These are phyloP conservation scores for Lamprotornis superbus DNA, from an alignment of 2,113 vertebrate species.

Conservation along the genomic window DNA sequence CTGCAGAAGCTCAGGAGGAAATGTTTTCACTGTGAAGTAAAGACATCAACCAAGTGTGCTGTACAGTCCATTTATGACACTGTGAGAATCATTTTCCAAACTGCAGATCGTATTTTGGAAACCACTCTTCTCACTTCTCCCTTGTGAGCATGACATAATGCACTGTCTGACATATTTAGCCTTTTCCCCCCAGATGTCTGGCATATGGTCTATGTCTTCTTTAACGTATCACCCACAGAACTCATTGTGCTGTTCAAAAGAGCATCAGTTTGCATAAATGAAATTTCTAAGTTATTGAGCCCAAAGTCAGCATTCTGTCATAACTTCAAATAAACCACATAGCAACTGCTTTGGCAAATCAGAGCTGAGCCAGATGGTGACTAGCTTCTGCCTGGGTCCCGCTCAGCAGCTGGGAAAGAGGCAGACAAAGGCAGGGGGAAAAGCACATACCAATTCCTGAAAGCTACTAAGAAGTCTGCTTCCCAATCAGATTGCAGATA, in stretches of 20 bases:
- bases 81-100: slow-evolving; percentile 18
- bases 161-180: slow-evolving; percentile 13
- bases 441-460: not conserved
- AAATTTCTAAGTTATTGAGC: slow-evolving; percentile 17
- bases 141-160: slow-evolving; percentile 43
- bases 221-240: not conserved
- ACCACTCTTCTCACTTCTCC: not conserved
- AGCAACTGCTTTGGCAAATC: slow-evolving; percentile 50
- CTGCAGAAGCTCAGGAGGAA: slow-evolving; percentile 2
- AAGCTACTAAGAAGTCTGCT: not conserved
- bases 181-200: slow-evolving; percentile 49
- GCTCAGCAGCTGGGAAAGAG: not conserved
- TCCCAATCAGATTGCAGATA: not conserved
- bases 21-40: slow-evolving; percentile 28
- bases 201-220: slow-evolving; percentile 44
- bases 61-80: slow-evolving; percentile 10
- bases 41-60: not conserved
- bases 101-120: slow-evolving; percentile 8
- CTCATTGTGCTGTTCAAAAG: not conserved
- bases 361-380: not conserved
- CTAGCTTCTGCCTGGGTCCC: not conserved
- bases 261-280: slow-evolving; percentile 11
- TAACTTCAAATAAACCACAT: slow-evolving; percentile 52
- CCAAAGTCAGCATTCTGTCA: slow-evolving; percentile 44
- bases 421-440: not conserved